These are phyloP conservation scores for Cosmopolites sordidus DNA, from an alignment of 2,888 invertebrate species.

Conservation along the genomic window DNA sequence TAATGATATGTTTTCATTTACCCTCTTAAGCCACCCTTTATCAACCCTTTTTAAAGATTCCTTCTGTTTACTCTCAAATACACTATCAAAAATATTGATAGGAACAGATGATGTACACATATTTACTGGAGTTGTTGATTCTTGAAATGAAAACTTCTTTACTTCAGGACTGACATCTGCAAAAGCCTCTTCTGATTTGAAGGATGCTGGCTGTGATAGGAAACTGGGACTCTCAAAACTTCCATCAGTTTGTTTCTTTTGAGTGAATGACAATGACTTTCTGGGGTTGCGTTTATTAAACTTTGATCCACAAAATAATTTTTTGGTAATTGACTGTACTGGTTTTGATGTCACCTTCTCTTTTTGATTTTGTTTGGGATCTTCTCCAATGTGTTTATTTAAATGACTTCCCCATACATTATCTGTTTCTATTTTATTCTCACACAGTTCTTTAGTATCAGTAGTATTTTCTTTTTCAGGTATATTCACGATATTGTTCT, in stretches of 20 bases:
- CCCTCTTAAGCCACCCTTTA: conserved; percentile 57
- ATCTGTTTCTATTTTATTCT: conserved; percentile 23
- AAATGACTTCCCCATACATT: conserved; percentile 52
- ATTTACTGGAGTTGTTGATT: not conserved
- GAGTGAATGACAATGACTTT: conserved; percentile 55
- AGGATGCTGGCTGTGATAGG: conserved; percentile 31
- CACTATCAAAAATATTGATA: conserved; percentile 27
- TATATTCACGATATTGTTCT: not conserved
- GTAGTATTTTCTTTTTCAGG: not conserved
- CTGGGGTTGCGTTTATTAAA: conserved; percentile 74
- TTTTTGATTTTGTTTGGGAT: conserved; percentile 8
- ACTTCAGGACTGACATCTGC: conserved; percentile 8
- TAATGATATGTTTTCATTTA: conserved; percentile 38
- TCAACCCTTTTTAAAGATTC: conserved; percentile 48
- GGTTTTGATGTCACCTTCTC: conserved; percentile 32
- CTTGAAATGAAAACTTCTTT: not conserved
- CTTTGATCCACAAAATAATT: conserved; percentile 61
- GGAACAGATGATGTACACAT: conserved; percentile 31
- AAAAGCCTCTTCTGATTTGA: conserved; percentile 32
- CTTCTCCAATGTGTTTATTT: conserved; percentile 38
- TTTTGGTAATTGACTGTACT: conserved; percentile 32
- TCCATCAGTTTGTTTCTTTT: conserved; percentile 37
- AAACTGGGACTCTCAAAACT: conserved; percentile 26
- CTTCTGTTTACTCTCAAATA: conserved; percentile 27
- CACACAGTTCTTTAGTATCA: not conserved